phyloP scores from a whole-genome alignment of 2,113 vertebrate genomes.

The Grammomys surdaster region DNA sequence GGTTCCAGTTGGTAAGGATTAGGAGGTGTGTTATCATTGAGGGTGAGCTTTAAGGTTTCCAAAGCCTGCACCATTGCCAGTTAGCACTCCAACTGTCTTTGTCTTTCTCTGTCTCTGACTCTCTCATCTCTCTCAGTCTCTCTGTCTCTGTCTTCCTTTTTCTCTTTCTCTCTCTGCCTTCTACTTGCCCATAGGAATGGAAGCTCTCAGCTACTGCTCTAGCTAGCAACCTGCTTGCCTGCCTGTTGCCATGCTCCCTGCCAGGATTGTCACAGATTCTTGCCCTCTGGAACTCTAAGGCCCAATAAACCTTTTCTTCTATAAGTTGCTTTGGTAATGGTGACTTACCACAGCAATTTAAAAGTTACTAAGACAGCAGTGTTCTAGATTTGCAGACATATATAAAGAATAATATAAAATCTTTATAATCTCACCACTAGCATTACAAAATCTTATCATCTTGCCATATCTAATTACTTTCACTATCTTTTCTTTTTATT shows the following conservation, averaged over 20 bases:
- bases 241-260: not conserved
- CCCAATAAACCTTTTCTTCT: not conserved
- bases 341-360: not conserved
- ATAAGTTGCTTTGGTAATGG: not conserved
- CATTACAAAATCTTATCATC: slow-evolving; percentile 10
- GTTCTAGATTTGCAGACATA: not conserved
- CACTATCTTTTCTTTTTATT: slow-evolving; percentile 22
- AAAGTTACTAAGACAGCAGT: not conserved
- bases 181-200: not conserved
- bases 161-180: not conserved
- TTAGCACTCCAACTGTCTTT: no score
- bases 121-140: no score
- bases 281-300: not conserved
- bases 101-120: not conserved
- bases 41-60: not conserved
- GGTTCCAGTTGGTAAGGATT: not conserved
- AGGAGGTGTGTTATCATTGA: not conserved
- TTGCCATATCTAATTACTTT: not conserved
- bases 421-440: not conserved
- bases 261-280: not conserved
- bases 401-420: slow-evolving; percentile 21
- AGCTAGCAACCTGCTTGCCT: not conserved
- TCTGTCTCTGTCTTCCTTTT: no score
- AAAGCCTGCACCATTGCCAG: not conserved
- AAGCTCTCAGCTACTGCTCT: not conserved